Conservation (phyloP, 1,140 invertebrate genomes). For the Cydia amplana region DNA sequence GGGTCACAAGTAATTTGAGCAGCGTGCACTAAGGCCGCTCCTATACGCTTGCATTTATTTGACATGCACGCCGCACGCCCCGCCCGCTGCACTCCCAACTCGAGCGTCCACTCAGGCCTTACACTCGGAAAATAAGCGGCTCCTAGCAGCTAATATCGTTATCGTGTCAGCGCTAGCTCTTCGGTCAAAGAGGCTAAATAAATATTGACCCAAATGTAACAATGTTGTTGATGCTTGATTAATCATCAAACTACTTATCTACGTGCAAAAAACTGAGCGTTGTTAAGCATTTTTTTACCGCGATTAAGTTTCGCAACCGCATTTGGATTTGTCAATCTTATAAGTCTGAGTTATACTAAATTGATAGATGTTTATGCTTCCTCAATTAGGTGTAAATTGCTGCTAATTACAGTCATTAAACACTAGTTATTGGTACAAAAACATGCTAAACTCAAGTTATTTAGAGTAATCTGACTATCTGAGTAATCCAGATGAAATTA, state of each 20-base stretch:
- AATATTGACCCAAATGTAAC: not conserved
- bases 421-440: not conserved
- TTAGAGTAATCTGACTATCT: not conserved
- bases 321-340: not conserved
- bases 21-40: no score
- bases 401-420: not conserved
- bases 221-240: not conserved
- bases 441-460: not conserved
- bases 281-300: conserved; percentile 7
- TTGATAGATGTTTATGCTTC: conserved; percentile 22
- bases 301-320: not conserved
- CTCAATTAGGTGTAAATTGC: not conserved
- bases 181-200: no score
- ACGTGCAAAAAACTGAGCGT: not conserved
- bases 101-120: no score
- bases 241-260: not conserved
- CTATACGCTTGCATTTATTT: no score
- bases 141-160: not conserved
- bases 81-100: no score
- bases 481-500: not conserved
- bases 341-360: not conserved
- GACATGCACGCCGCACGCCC: no score
- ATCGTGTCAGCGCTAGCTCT: not conserved
- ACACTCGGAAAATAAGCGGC: not conserved
- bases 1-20: no score